Evolutionary conservation across 1,140 invertebrate genomes (phyloP), one percentile per base, ranked within the genome.

Genomic region (Drosophila ohnishii): DNA sequence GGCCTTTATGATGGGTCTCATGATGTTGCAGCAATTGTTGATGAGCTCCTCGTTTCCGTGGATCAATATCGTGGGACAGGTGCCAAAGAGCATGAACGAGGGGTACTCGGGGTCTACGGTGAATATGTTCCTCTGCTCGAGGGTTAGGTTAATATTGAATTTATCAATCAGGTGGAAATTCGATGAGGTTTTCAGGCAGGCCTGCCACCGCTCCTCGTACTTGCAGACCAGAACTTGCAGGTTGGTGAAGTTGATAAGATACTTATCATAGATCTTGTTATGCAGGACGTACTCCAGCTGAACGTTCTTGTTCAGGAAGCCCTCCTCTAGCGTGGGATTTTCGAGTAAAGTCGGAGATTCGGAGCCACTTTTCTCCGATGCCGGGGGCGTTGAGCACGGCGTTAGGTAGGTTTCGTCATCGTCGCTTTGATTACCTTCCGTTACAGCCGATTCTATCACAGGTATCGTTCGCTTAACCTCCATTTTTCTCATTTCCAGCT

Each of bases 21-120:
- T 75, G 55, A 92, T 93, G 53, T 92, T 81, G 19, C 91, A 76
- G 30, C 96, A 93, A 1, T 96, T 94, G 42, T 94, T 92, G 19
- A 98, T 94, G 91, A 98, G 98, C 70, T 95, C 94, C 90, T 98
- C 97, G 92, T 97, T 98, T 14, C 98, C 93, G 92, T 99, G 98
- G 32, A 97, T 95, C 40, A 97, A 95, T 19, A 99, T 92, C 89
- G 96, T 95, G 1, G 97, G 97, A 55, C 99, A 92, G 67, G 95
- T 97, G 42, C 96, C 97, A 48, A 95, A 95, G 4, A 98, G 90
- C 13, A 95, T 96, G 9, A 97, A 92, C 40, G 95, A 95, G 4
- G 97, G 97, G 92, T 95, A 98, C 75, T 95, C 94, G 3, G 97
- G 96, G 93, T 98, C 97, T 57, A 94, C 93, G 16, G 96, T 97